phyloP scores from a whole-genome alignment of 2,888 invertebrate genomes.

The Lamproptera curius region DNA sequence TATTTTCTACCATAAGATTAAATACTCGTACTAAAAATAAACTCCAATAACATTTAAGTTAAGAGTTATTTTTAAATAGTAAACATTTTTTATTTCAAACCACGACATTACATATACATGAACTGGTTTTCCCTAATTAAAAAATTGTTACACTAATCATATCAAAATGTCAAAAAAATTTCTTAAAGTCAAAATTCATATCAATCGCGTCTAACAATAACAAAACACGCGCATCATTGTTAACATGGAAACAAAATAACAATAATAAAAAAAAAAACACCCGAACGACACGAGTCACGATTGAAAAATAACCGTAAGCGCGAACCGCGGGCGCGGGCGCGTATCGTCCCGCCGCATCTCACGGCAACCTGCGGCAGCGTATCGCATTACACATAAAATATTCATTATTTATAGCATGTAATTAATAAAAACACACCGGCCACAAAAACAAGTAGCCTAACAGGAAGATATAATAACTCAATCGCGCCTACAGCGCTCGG shows the following conservation, averaged over 20 bases:
- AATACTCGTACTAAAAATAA: too few species aligned
- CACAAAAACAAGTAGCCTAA: conserved; percentile 75
- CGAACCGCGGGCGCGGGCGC: conserved; percentile 44
- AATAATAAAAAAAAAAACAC: conserved; percentile 26
- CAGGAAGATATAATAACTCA: conserved; percentile 79
- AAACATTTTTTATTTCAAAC: too few species aligned
- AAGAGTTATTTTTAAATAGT: too few species aligned
- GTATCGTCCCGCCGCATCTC: conserved; percentile 62
- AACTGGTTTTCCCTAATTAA: too few species aligned
- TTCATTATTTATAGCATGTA: conserved; percentile 74
- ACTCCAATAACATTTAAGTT: too few species aligned
- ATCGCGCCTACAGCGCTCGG: conserved; percentile 61
- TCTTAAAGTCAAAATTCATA: too few species aligned
- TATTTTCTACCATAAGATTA: too few species aligned
- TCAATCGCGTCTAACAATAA: conserved; percentile 3
- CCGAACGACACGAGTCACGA: conserved; percentile 47
- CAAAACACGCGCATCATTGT: conserved; percentile 3
- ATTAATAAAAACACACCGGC: conserved; percentile 76
- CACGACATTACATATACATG: too few species aligned
- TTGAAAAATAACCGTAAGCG: conserved; percentile 67
- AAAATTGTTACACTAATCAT: too few species aligned
- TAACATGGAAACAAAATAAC: conserved; percentile 2
- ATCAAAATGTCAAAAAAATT: too few species aligned
- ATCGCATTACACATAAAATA: conserved; percentile 76
- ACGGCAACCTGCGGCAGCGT: conserved; percentile 52